phyloP scores from a whole-genome alignment of 2,888 invertebrate genomes.

The Spodoptera exigua region DNA sequence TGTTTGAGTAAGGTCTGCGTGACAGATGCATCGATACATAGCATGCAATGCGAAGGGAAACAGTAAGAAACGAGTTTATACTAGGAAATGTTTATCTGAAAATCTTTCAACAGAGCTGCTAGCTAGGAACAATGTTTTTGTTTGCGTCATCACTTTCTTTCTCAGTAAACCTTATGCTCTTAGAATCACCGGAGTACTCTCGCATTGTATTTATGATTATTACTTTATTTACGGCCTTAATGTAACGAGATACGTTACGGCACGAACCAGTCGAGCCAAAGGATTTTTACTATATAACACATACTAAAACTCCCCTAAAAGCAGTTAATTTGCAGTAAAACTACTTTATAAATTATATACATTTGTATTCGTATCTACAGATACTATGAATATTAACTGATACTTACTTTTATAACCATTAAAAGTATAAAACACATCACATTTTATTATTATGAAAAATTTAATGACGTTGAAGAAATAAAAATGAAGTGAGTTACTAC shows the following conservation, averaged over 20 bases:
- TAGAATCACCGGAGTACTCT: neutral
- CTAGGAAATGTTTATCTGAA: constrained; percentile 8
- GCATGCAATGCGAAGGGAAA: constrained; percentile 11
- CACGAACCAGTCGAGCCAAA: neutral
- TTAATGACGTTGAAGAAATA: constrained; percentile 45
- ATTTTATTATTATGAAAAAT: constrained; percentile 38
- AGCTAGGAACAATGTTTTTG: neutral
- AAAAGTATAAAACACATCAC: constrained; percentile 21
- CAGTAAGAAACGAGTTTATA: constrained; percentile 8
- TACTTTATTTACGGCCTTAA: neutral
- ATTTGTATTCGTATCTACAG: constrained; percentile 23
- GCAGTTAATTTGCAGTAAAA: constrained; percentile 30
- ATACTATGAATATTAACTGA: constrained; percentile 22
- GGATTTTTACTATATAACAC: constrained; percentile 23
- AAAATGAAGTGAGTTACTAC: constrained; percentile 25
- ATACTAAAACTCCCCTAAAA: constrained; percentile 21
- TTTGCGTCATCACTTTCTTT: neutral
- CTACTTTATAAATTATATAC: constrained; percentile 23
- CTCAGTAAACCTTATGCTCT: neutral
- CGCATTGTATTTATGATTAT: neutral
- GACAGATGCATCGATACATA: constrained; percentile 24
- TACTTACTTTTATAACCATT: constrained; percentile 33
- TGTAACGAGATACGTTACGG: neutral
- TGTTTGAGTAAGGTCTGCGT: constrained; percentile 16
- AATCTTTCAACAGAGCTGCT: constrained; percentile 6